A percentile compares a stretch with the other conserved stretches of the same genome.
Evolutionary conservation across 2,113 vertebrate genomes (phyloP).

Genomic region (Pangasianodon hypophthalmus): DNA sequence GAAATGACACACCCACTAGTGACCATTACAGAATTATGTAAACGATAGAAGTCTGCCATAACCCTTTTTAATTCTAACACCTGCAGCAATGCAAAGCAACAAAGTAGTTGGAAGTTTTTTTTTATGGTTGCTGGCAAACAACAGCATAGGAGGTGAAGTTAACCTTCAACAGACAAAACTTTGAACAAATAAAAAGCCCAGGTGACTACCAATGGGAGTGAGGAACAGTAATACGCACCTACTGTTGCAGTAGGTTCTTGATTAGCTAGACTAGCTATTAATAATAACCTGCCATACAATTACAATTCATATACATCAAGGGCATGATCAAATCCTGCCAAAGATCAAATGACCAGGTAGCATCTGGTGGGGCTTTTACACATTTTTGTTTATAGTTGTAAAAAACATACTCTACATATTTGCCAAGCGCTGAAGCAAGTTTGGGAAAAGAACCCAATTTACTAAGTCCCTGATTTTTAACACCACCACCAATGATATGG

Average conservation of each 20-base stretch:
- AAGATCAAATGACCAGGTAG: not conserved
- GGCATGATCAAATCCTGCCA: not conserved
- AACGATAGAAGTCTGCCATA: not conserved
- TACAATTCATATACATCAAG: not conserved
- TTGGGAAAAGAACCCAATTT: not conserved
- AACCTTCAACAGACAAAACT: not conserved
- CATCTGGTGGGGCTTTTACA: not conserved
- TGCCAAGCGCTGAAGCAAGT: not conserved
- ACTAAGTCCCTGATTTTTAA: not conserved
- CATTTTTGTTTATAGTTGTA: not conserved
- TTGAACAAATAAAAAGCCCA: not conserved
- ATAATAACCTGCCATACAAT: not conserved
- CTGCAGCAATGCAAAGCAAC: not conserved
- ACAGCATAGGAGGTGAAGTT: not conserved
- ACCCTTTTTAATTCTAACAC: not conserved
- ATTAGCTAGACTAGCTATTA: not conserved
- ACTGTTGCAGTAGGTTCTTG: not conserved
- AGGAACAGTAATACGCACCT: not conserved
- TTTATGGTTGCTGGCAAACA: not conserved
- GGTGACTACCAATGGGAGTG: not conserved
- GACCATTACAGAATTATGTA: not conserved
- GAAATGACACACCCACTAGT: not conserved
- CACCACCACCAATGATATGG: not conserved
- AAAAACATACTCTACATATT: not conserved
- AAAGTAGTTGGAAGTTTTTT: not conserved